Evolutionary conservation across 2,888 invertebrate genomes (phyloP).

Genomic region (Agrenia bidenticulata): DNA sequence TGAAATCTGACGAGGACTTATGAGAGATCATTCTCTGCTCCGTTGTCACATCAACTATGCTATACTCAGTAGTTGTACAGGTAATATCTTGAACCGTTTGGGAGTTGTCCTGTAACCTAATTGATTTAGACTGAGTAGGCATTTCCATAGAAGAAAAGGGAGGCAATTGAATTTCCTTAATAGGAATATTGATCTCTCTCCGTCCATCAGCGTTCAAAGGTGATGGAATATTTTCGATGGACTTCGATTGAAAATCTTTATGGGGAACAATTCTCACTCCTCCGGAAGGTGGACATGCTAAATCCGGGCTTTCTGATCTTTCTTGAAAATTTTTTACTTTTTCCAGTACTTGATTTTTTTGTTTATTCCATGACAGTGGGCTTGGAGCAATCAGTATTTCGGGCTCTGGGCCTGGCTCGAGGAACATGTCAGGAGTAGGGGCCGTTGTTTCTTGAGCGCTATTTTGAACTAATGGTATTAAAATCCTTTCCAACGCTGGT

Average conservation of each 20-base stretch:
- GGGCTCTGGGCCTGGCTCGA: constrained; percentile 62
- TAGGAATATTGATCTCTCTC: constrained; percentile 5
- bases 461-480: not conserved
- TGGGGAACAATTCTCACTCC: constrained; percentile 43
- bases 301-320: constrained; percentile 5
- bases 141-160: not conserved
- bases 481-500: not conserved
- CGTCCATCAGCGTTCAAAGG: not conserved
- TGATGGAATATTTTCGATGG: constrained; percentile 5
- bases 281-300: constrained; percentile 30
- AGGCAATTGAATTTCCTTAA: not conserved
- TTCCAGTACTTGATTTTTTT: constrained; percentile 36
- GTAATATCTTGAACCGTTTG: no score
- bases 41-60: no score
- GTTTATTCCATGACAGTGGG: constrained; percentile 48
- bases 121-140: no score
- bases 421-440: not conserved
- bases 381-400: constrained; percentile 68
- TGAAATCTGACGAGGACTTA: not conserved
- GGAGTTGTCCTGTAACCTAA: no score
- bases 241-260: constrained; percentile 12
- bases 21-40: no score
- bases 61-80: no score
- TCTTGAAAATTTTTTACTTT: constrained; percentile 45
- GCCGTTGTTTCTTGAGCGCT: not conserved